These are phyloP conservation scores for Scaeva pyrastri DNA, from an alignment of 2,888 invertebrate species.

Conservation along the genomic window DNA sequence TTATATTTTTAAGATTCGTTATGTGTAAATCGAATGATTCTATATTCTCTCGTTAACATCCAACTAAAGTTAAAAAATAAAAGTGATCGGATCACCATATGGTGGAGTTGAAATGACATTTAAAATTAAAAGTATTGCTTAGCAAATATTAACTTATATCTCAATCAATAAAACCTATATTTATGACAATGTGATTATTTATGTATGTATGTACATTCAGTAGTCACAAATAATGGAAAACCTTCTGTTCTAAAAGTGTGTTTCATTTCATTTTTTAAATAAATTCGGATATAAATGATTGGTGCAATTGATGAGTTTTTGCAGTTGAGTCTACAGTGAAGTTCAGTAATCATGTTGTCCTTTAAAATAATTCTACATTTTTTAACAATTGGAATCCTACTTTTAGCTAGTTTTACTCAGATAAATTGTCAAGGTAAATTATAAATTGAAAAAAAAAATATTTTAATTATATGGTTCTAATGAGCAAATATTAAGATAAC, in stretches of 20 bases:
- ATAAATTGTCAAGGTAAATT: neutral
- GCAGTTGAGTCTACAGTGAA: neutral
- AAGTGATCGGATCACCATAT: no score
- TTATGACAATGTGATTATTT: no score
- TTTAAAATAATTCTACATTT: neutral
- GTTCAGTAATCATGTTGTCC: neutral
- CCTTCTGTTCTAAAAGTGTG: neutral
- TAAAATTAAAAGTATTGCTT: no score
- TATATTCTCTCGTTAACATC: no score
- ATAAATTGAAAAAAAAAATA: neutral
- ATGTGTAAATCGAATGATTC: no score
- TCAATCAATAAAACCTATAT: no score
- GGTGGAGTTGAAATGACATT: no score
- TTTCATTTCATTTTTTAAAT: neutral
- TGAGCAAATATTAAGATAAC: slow-evolving; percentile 6
- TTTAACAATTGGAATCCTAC: neutral
- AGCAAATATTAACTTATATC: no score
- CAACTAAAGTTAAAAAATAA: no score
- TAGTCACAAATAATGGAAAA: neutral
- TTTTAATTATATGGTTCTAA: neutral
- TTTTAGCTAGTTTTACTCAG: neutral
- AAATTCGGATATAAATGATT: neutral
- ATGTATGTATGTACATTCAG: neutral
- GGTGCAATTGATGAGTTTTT: neutral
- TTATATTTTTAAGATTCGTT: no score